A percentile compares a stretch with the other conserved stretches of the same genome.
phyloP scores from a whole-genome alignment of 2,888 invertebrate species.

The Pristionchus exspectatus region DNA sequence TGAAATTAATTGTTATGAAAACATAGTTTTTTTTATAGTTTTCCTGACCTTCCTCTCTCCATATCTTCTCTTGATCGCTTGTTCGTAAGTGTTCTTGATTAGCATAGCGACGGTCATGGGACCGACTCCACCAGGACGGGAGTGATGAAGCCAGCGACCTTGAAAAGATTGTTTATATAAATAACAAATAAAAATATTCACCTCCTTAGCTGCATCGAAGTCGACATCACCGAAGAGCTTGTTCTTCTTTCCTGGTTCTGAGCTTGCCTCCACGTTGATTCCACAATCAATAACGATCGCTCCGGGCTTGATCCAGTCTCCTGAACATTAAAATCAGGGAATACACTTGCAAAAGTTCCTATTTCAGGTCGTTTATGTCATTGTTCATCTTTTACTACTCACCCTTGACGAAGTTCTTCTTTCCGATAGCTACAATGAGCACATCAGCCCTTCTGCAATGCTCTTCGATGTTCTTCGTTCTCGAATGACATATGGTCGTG shows the following conservation, averaged over 20 bases:
- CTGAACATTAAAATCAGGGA: too few relatives aligned
- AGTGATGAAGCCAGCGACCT: constrained; percentile 80
- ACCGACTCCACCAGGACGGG: constrained; percentile 89
- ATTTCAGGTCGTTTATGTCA: too few relatives aligned
- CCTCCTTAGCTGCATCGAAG: constrained; percentile 85
- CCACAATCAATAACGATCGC: constrained; percentile 99
- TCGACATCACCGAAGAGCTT: constrained; percentile 92
- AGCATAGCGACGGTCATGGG: constrained; percentile 97
- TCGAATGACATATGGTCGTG: constrained; percentile 96
- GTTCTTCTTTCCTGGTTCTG: constrained; percentile 68
- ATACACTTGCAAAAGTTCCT: too few relatives aligned
- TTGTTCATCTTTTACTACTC: too few relatives aligned
- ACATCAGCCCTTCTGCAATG: constrained; percentile 87
- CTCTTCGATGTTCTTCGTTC: constrained; percentile 83
- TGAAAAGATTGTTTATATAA: neutral
- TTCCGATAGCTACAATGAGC: constrained; percentile 95
- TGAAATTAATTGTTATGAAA: neutral
- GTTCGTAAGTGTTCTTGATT: constrained; percentile 89
- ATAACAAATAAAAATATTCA: constrained; percentile 75
- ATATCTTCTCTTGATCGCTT: constrained; percentile 83
- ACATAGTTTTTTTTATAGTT: neutral
- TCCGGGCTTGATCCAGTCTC: constrained; percentile 95
- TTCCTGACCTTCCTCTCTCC: constrained; percentile 57
- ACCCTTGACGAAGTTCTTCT: constrained; percentile 90
- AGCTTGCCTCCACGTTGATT: constrained; percentile 85